A percentile compares a stretch with the other conserved stretches of the same genome.
Evolutionary conservation across 2,797 vertebrate genomes (phyloP).

Genomic region (Taeniopygia guttata): DNA sequence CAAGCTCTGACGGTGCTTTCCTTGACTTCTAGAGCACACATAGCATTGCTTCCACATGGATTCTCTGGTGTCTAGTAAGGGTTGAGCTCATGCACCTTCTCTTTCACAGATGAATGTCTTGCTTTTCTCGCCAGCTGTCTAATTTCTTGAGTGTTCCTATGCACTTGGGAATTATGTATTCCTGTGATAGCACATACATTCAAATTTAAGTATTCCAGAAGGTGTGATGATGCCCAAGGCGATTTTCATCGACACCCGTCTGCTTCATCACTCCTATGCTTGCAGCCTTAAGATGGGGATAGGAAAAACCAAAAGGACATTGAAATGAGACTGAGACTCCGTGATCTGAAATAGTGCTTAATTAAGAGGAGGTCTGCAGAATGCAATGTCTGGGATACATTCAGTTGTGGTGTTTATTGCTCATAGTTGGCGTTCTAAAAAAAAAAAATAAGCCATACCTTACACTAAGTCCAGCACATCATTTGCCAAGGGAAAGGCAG

Average conservation of each 20-base stretch:
- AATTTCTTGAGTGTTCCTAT: constrained; percentile 32
- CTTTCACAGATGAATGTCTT: constrained; percentile 15
- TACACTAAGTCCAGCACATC: background rate
- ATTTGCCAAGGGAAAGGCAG: background rate
- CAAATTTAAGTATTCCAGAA: constrained; percentile 61
- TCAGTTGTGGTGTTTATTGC: background rate
- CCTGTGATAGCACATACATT: constrained; percentile 45
- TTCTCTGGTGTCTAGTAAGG: constrained; percentile 22
- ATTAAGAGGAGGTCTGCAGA: background rate
- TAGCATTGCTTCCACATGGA: background rate
- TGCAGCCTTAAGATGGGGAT: constrained; percentile 26
- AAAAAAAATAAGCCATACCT: background rate
- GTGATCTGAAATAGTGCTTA: background rate
- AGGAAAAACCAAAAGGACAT: constrained; percentile 10
- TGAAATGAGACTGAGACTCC: background rate
- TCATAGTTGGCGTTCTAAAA: background rate
- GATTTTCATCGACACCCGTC: constrained; percentile 20
- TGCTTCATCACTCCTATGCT: constrained; percentile 29
- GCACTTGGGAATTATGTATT: constrained; percentile 53
- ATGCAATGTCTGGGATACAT: background rate
- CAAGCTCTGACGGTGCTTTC: background rate
- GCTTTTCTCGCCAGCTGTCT: constrained; percentile 42
- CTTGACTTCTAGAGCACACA: background rate
- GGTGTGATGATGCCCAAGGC: constrained; percentile 57
- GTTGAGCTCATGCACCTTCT: constrained; percentile 23